phyloP scores from a whole-genome alignment of 2,113 vertebrate species.

The Hystrix brachyura region DNA sequence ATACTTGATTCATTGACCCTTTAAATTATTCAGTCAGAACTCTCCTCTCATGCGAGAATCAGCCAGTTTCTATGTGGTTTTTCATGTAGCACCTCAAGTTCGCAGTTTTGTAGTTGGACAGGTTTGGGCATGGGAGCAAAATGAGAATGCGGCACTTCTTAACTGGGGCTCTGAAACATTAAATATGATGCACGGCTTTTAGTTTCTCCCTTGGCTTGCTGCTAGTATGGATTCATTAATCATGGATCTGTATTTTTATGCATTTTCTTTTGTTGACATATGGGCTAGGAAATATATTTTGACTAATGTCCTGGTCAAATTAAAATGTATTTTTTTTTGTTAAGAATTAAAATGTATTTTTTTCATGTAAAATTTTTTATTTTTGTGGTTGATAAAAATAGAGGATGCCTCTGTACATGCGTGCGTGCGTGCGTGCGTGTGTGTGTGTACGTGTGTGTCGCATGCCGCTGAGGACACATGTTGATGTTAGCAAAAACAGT shows the following conservation, averaged over 20 bases:
- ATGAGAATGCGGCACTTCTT: conserved; percentile 25
- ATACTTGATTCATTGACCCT: conserved; percentile 34
- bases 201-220: not conserved
- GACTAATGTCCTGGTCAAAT: not conserved
- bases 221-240: conserved; percentile 42
- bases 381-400: not conserved
- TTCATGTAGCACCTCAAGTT: conserved; percentile 55
- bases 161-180: conserved; percentile 60
- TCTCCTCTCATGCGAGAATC: not conserved
- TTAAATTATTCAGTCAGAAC: conserved; percentile 23
- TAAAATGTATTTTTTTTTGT: not conserved
- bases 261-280: conserved; percentile 45
- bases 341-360: not conserved
- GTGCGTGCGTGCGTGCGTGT: not conserved
- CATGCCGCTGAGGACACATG: not conserved
- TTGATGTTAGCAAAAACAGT: conserved; percentile 20
- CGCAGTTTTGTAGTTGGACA: conserved; percentile 10
- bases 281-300: not conserved
- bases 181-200: conserved; percentile 59
- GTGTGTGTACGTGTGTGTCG: not conserved
- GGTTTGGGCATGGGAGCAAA: not conserved
- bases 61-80: conserved; percentile 50
- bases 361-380: conserved; percentile 30
- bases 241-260: not conserved
- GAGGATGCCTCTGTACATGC: not conserved